Conservation (phyloP, 2,113 vertebrate genomes). For the Oryzias javanicus region DNA sequence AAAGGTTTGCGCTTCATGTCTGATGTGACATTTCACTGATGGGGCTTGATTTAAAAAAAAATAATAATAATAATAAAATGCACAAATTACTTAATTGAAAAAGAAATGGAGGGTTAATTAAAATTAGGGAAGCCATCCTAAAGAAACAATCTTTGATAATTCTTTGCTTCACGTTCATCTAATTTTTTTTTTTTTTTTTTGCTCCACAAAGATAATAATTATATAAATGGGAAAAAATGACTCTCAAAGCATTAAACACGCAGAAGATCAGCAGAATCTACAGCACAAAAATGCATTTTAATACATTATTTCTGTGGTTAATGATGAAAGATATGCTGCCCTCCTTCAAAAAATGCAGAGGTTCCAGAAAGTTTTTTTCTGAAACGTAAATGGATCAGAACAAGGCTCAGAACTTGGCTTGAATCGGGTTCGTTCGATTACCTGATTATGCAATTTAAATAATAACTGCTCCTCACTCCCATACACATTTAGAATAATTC, state of each 20-base stretch:
- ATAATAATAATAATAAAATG: too few species aligned
- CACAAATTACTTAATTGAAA: too few species aligned
- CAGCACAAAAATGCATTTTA: conserved; percentile 50
- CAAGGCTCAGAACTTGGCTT: conserved; percentile 63
- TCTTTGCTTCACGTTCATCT: too few species aligned
- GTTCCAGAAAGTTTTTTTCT: conserved; percentile 52
- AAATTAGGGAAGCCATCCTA: too few species aligned
- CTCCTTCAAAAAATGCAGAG: conserved; percentile 40
- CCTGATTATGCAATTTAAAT: conserved; percentile 65
- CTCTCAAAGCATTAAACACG: neutral
- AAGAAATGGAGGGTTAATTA: too few species aligned
- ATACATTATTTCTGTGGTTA: conserved; percentile 55
- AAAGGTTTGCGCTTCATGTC: too few species aligned
- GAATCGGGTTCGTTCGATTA: conserved; percentile 61
- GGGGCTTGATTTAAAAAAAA: too few species aligned
- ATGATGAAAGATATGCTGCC: conserved; percentile 55
- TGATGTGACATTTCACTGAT: too few species aligned
- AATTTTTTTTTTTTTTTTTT: too few species aligned
- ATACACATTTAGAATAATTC: conserved; percentile 55
- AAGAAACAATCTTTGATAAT: too few species aligned
- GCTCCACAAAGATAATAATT: too few species aligned
- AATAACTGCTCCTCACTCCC: conserved; percentile 57
- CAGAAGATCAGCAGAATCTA: neutral
- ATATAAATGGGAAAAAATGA: neutral
- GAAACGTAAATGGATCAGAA: conserved; percentile 55